Percentiles rank a stretch among this genome's conserved stretches.
These are phyloP conservation scores for Acanthornis magna DNA, from an alignment of 2,797 vertebrate genomes.

Conservation along the genomic window DNA sequence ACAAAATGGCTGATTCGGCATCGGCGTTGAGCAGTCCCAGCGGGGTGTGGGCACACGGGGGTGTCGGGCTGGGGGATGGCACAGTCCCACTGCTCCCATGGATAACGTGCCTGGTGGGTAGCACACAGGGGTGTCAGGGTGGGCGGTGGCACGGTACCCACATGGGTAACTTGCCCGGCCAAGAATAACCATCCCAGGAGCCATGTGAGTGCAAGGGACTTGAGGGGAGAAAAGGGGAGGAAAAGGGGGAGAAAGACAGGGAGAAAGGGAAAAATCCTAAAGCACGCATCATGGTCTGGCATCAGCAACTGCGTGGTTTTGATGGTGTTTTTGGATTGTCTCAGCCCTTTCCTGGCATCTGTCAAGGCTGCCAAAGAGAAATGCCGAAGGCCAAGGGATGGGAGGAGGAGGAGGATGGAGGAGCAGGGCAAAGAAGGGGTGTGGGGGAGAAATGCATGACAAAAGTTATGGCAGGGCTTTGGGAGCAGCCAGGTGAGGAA, in stretches of 20 bases:
- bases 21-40: accelerated
- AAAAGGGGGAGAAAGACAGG: background rate
- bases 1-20: slow-evolving; percentile 64
- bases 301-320: background rate
- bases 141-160: accelerated
- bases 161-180: background rate
- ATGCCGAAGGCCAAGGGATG: background rate
- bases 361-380: background rate
- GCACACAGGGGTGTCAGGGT: background rate
- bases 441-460: background rate
- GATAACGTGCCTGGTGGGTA: background rate
- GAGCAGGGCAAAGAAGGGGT: background rate
- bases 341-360: background rate
- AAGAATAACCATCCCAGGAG: background rate
- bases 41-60: background rate
- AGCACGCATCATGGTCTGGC: background rate
- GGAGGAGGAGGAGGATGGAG: background rate
- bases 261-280: background rate
- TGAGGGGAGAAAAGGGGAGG: background rate
- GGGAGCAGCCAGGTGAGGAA: background rate
- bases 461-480: background rate
- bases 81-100: background rate
- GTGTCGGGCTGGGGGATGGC: background rate
- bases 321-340: background rate
- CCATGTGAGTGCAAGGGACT: too few relatives aligned